Base-by-base conservation (phyloP, 2,113 vertebrate genomes). In the Mesocricetus auratus region DNA sequence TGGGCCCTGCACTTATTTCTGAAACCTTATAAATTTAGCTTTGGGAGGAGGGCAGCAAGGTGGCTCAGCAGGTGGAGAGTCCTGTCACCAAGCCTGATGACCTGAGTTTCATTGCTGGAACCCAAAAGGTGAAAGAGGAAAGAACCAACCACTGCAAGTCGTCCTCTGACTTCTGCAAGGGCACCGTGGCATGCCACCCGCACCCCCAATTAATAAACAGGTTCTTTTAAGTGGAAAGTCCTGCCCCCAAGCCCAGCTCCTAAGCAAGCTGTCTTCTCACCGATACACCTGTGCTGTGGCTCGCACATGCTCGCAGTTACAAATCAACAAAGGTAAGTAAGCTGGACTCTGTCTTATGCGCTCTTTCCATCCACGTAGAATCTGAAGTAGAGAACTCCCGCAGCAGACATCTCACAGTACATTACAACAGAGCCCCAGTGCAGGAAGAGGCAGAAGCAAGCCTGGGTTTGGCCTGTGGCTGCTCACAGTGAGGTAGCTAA, bases 361-460 rank as follows among this genome's bases (percentile, higher is more conserved):
- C 42, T 71, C 74, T 79, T 94, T 87, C 85, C 17, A 75, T n/a
- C 19, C 75, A 47, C 21, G 6, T 39, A 58, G 26, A 95, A 93
- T 75, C 36, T 85, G 68, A 95, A 47, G 16, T 21, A 75, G n/a
- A 47, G 8, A 96, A 93, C 64, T 60, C 33, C 53, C 74, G 69
- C 7, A 45, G 3, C 17, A 47, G n/a, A 36, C 96, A 69, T 68
- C 33, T 86, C 78, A 83, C 89, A 89, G 42, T 91, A 1, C 21
- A 86, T 81, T 77, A 86, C 95, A 53, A 81, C 1, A 79, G 87
- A 95, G 91, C 71, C 87, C 29, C 82, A 86, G 39, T 10, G 10
- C 21, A 68, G 50, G 19, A 77, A 89, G 75, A 85, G 8, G 50
- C 78, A 95, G 71, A 36, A 45, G 73, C 29, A 83, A 79, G 75